Conservation (phyloP, 2,113 vertebrate genomes). For the Callocephalon fimbriatum region DNA sequence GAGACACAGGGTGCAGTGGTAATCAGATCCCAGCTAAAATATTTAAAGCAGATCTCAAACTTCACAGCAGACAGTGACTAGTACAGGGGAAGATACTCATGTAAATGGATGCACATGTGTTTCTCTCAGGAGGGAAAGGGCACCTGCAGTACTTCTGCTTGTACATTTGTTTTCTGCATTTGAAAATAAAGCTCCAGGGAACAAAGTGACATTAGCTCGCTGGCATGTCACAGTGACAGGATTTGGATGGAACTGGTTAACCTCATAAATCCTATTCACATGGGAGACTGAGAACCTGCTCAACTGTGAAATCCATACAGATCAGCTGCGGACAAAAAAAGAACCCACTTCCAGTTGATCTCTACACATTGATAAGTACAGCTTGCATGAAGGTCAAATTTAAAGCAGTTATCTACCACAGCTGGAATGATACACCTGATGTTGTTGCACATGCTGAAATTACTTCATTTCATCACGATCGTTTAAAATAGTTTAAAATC, state of each 20-base stretch:
- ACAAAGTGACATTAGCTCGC: neutral
- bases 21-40: neutral
- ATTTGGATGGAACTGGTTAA: conserved; percentile 41
- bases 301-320: conserved; percentile 42
- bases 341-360: neutral
- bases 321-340: neutral
- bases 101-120: neutral
- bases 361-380: neutral
- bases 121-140: neutral
- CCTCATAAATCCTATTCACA: conserved; percentile 41
- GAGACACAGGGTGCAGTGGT: neutral
- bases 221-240: neutral
- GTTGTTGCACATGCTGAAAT: neutral
- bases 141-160: neutral
- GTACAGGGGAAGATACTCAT: neutral
- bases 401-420: neutral
- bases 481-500: neutral
- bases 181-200: conserved; percentile 6
- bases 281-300: conserved; percentile 12
- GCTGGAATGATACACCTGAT: neutral
- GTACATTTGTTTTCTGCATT: neutral
- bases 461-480: neutral
- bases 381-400: neutral
- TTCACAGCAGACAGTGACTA: neutral
- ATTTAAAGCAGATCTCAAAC: neutral